A percentile compares a stretch with the other conserved stretches of the same genome.
Conservation (phyloP, 2,113 vertebrate species). For the Heterotilapia buettikoferi region DNA sequence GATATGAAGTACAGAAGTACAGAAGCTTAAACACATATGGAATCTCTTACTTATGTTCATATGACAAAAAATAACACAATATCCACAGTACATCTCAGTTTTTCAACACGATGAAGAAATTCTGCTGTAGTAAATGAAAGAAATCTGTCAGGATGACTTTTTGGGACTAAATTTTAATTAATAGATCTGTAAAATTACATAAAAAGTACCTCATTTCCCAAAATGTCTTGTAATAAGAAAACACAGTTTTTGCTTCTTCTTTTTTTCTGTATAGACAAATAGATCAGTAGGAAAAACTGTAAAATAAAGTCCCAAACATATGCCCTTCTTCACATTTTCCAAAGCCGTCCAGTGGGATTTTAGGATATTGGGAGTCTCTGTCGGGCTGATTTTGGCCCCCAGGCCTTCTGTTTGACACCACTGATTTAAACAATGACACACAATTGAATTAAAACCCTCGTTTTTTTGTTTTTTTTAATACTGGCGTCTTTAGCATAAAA, state of each 20-base stretch:
- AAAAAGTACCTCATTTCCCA: background rate
- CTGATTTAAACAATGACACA: background rate
- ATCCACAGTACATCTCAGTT: background rate
- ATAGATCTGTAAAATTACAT: background rate
- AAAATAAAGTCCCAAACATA: background rate
- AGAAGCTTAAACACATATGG: background rate
- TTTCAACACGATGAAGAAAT: background rate
- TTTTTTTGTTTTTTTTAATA: fast-evolving
- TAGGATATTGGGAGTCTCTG: background rate
- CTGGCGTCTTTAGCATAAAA: background rate
- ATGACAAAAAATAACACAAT: background rate
- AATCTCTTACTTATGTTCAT: background rate
- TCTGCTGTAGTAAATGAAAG: background rate
- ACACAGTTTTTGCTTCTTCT: background rate
- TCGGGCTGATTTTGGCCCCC: background rate
- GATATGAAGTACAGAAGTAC: background rate
- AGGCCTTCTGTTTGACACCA: background rate
- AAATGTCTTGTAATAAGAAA: background rate
- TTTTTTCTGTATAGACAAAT: background rate
- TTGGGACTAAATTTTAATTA: background rate
- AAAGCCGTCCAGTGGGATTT: background rate
- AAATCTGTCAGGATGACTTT: background rate
- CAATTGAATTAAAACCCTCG: background rate
- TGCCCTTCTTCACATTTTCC: background rate
- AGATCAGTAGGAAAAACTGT: background rate